A percentile compares a stretch with the other conserved stretches of the same genome.
phyloP scores from a whole-genome alignment of 1,140 invertebrate genomes.

The Campodea augens region DNA sequence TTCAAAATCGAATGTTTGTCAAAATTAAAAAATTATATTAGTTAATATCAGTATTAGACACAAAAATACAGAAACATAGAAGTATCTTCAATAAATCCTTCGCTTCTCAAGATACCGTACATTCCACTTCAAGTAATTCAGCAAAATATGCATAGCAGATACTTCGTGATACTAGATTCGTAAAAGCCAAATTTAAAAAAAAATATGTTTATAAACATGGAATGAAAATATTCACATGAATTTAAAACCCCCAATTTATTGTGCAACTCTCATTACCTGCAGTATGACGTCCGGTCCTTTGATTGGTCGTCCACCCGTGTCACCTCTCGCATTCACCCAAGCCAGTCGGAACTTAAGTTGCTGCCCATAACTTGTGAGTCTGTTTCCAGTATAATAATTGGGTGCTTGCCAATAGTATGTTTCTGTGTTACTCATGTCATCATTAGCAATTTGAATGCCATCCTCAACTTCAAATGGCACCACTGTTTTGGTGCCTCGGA shows the following conservation, averaged over 20 bases:
- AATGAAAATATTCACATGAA: conserved; percentile 6
- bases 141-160: conserved; percentile 2
- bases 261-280: conserved; percentile 32
- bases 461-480: conserved; percentile 16
- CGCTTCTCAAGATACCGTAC: too few relatives aligned
- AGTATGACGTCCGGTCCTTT: conserved; percentile 67
- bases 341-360: conserved; percentile 51
- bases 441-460: conserved; percentile 24
- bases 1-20: too few relatives aligned
- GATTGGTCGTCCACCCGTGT: conserved; percentile 69
- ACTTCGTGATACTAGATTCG: neutral
- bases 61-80: too few relatives aligned
- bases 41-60: too few relatives aligned
- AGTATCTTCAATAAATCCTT: too few relatives aligned
- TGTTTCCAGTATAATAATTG: conserved; percentile 45
- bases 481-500: conserved; percentile 15
- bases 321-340: conserved; percentile 71
- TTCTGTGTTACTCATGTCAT: conserved; percentile 44
- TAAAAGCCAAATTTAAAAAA: conserved; percentile 11
- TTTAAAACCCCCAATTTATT: conserved; percentile 7
- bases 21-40: too few relatives aligned
- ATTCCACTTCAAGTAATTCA: too few relatives aligned
- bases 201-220: conserved; percentile 4
- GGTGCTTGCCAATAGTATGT: conserved; percentile 82
- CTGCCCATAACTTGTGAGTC: conserved; percentile 65